Conservation (phyloP, 1,140 invertebrate species). For the Yoshiicerus persimilis region DNA sequence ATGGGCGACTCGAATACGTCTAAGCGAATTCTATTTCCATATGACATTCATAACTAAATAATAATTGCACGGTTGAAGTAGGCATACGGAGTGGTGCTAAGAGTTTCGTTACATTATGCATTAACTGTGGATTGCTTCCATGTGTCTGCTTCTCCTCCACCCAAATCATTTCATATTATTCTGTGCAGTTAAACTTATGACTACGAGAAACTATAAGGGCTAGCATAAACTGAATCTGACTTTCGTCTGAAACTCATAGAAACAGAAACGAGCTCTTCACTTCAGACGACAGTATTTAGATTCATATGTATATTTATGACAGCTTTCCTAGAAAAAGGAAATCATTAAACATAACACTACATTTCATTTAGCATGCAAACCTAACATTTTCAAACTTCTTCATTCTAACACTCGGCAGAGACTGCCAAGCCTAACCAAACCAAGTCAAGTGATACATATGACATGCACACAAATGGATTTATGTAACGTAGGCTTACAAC, state of each 20-base stretch:
- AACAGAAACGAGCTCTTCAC: neutral
- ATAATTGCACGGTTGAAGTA: neutral
- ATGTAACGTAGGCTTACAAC: no score
- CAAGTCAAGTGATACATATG: neutral
- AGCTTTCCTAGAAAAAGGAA: neutral
- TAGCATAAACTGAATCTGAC: neutral
- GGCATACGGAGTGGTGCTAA: neutral
- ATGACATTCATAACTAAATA: neutral
- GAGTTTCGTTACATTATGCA: conserved; percentile 15
- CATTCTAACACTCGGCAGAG: neutral
- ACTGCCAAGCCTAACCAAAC: neutral
- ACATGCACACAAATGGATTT: neutral
- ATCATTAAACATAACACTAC: neutral
- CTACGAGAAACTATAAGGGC: neutral
- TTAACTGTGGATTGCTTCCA: conserved; percentile 8
- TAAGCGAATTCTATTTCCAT: neutral
- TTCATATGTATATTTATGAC: conserved; percentile 7
- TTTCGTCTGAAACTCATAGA: neutral
- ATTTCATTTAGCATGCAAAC: neutral
- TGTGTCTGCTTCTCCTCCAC: neutral
- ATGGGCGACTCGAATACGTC: neutral
- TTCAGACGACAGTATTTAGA: neutral
- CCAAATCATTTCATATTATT: neutral
- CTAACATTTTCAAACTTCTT: neutral
- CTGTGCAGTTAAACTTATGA: neutral